Evolutionary conservation across 2,113 vertebrate species (phyloP).

Genomic region (Oreochromis tanganicae): DNA sequence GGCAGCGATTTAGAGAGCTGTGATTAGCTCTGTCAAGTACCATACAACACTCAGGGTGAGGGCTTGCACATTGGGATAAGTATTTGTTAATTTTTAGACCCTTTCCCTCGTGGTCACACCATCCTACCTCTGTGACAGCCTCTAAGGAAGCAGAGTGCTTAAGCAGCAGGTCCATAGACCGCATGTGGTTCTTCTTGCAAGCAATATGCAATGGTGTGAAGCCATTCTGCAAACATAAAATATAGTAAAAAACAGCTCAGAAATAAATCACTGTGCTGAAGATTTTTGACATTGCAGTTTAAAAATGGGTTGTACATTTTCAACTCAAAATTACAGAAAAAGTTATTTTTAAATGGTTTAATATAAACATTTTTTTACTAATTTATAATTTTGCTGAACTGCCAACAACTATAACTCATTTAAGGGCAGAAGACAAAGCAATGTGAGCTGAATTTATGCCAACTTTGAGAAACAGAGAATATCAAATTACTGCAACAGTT

Average conservation of each 20-base stretch:
- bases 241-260: background rate
- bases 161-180: slow-evolving; percentile 93
- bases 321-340: background rate
- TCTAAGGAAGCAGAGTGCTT: slow-evolving; percentile 93
- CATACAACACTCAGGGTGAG: background rate
- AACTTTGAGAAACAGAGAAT: background rate
- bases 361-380: background rate
- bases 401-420: background rate
- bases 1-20: background rate
- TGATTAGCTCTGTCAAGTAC: background rate
- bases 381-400: background rate
- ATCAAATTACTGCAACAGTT: background rate
- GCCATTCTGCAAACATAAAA: slow-evolving; percentile 80
- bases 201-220: slow-evolving; percentile 97
- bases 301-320: background rate
- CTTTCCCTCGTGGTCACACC: background rate
- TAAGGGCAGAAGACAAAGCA: background rate
- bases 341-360: background rate
- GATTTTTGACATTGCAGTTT: background rate
- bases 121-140: slow-evolving; percentile 89
- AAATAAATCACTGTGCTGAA: background rate
- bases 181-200: slow-evolving; percentile 97
- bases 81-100: background rate
- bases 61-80: background rate
- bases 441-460: background rate